Conservation (phyloP, 2,113 vertebrate genomes). For the Solenodon paradoxus region DNA sequence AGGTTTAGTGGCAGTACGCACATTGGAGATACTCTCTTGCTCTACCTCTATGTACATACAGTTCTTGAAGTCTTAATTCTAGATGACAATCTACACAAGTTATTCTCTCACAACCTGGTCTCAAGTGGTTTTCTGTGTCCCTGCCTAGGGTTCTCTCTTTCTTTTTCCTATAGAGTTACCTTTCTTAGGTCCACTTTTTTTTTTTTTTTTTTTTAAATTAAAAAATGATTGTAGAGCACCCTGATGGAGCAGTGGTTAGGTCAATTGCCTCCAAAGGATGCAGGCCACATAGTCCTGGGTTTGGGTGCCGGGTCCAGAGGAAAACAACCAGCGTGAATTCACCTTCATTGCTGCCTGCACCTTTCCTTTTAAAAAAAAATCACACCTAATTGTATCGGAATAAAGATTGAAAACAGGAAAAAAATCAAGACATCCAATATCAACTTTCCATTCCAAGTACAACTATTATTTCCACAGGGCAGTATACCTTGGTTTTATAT, state of each 20-base stretch:
- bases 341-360: no score
- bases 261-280: no score
- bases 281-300: no score
- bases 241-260: no score
- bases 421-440: background rate
- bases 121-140: background rate
- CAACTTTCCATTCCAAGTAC: background rate
- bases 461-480: background rate
- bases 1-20: background rate
- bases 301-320: no score
- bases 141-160: background rate
- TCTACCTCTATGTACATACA: fast-evolving
- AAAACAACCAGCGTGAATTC: no score
- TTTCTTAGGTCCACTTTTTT: no score
- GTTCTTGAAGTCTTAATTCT: background rate
- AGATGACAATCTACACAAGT: background rate
- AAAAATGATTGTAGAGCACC: no score
- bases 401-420: background rate
- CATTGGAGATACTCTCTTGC: background rate
- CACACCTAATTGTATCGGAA: no score
- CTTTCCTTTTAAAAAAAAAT: no score
- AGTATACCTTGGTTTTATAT: background rate
- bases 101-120: background rate
- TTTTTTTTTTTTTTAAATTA: background rate
- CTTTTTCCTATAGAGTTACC: background rate